Evolutionary conservation across 2,113 vertebrate genomes (phyloP), one percentile per base, ranked within the genome.

Genomic region (Ceratotherium simum): DNA sequence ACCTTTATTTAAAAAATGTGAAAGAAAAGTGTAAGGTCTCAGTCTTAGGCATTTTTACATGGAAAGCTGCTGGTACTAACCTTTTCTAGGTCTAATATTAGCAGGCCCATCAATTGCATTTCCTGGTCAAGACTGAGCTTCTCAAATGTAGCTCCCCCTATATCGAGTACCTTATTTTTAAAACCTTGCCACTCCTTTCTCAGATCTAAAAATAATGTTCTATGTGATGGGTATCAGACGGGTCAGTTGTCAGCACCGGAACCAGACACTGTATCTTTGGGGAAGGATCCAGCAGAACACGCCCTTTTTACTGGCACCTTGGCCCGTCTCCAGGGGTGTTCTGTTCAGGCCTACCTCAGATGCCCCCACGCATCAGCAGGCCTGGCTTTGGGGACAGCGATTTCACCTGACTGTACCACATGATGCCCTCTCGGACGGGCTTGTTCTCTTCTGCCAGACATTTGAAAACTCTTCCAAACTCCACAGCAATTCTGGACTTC

Each of bases 161-260:
- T 79, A n/a, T 84, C 65, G 79, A 72, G 62, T 72, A 73, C 58
- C 33, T 97, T 96, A 95, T 91, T 95, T 97, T 94, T 64, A 91
- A 97, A 94, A 90, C 48, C 20, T 73, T 86, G 29, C 21, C 54
- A 91, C 36, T 91, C 64, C 64, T 96, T 97, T 67, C 69, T 90
- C 16, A 76, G 69, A 56, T 67, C 90, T 97, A 95, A 96, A 97
- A 97, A 98, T 97, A 97, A 80, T 65, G 62, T 84, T 80, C 69
- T 69, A n/a, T 46, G 10, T 69, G 64, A 70, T 29, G n/a, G 29
- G 7, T 96, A 65, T 75, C 73, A 79, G 82, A 86, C 1, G 14
- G 78, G 73, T 86, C 73, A 58, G 69, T 54, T 88, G 79, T 90
- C 58, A 80, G 64, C 75, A 54, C 51, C 12, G 5, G 96, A 96